Evolutionary conservation across 2,888 invertebrate species (phyloP).

Genomic region (Xylota sylvarum): DNA sequence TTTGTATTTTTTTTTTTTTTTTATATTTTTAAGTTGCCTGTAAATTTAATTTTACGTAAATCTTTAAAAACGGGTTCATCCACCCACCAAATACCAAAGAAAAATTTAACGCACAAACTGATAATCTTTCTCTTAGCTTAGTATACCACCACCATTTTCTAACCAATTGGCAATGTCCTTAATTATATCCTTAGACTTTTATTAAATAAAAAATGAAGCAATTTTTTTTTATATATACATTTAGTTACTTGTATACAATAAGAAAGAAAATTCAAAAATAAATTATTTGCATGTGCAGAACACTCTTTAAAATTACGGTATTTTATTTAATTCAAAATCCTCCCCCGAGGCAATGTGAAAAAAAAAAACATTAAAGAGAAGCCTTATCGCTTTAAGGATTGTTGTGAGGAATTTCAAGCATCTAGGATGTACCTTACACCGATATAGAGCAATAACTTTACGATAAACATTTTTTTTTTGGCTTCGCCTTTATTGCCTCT

Average conservation of each 20-base stretch:
- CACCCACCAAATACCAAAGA: slow-evolving; percentile 73
- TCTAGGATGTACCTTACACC: neutral
- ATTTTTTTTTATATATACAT: too few species aligned
- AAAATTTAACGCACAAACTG: slow-evolving; percentile 66
- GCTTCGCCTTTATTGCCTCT: slow-evolving; percentile 13
- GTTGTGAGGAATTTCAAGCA: neutral
- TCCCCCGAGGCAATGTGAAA: too few species aligned
- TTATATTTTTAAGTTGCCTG: slow-evolving; percentile 49
- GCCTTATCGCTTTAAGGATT: neutral
- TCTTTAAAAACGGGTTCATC: slow-evolving; percentile 51
- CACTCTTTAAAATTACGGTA: neutral
- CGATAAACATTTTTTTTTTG: slow-evolving; percentile 2
- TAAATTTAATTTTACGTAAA: slow-evolving; percentile 53
- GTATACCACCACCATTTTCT: slow-evolving; percentile 11
- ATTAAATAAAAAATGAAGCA: slow-evolving; percentile 37
- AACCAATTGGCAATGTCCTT: slow-evolving; percentile 57
- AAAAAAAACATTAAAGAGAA: neutral
- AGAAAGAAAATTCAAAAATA: slow-evolving; percentile 23
- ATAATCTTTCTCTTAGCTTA: slow-evolving; percentile 29
- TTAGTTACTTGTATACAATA: slow-evolving; percentile 2
- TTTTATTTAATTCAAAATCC: neutral
- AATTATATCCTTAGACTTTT: slow-evolving; percentile 39
- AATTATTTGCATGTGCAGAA: slow-evolving; percentile 58
- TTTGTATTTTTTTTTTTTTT: slow-evolving; percentile 16
- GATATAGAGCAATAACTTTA: neutral